phyloP scores from a whole-genome alignment of 2,113 vertebrate genomes.

The Pseudopipra pipra region DNA sequence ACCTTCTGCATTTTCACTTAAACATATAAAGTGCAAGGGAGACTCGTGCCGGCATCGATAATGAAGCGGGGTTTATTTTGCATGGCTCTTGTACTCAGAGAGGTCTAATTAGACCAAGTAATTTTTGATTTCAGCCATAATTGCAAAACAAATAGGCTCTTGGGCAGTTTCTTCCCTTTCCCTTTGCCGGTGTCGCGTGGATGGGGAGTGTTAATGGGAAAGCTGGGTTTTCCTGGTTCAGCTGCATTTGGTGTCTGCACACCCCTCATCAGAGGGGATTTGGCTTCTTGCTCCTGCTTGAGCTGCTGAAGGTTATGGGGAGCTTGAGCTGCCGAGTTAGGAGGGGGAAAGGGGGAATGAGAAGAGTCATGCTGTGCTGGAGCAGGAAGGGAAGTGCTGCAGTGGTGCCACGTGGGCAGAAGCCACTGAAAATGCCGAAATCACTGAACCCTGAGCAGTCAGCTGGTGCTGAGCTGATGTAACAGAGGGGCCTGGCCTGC shows the following conservation, averaged over 20 bases:
- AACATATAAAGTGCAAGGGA: conserved; percentile 48
- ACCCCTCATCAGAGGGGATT: background rate
- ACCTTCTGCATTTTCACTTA: conserved; percentile 73
- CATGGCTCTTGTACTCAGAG: conserved; percentile 54
- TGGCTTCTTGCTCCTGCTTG: conserved; percentile 20
- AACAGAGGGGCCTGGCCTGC: background rate
- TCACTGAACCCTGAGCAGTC: background rate
- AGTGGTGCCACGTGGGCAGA: background rate
- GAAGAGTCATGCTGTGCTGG: background rate
- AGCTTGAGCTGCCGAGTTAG: background rate
- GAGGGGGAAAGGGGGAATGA: background rate
- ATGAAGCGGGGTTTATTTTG: conserved; percentile 64
- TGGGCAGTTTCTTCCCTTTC: conserved; percentile 9
- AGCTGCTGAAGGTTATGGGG: conserved; percentile 10
- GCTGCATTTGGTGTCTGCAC: conserved; percentile 10
- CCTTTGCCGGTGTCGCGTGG: background rate
- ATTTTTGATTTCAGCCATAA: conserved; percentile 68
- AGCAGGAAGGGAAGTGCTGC: background rate
- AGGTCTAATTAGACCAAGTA: conserved; percentile 69
- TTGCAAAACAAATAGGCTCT: conserved; percentile 68
- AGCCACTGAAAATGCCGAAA: background rate
- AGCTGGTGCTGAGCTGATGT: background rate
- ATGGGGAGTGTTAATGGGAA: conserved; percentile 27
- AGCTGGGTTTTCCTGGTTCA: conserved; percentile 56
- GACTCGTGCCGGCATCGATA: background rate